Base-by-base conservation (phyloP, 2,888 invertebrate species). In the Dexiosoma caninum region DNA sequence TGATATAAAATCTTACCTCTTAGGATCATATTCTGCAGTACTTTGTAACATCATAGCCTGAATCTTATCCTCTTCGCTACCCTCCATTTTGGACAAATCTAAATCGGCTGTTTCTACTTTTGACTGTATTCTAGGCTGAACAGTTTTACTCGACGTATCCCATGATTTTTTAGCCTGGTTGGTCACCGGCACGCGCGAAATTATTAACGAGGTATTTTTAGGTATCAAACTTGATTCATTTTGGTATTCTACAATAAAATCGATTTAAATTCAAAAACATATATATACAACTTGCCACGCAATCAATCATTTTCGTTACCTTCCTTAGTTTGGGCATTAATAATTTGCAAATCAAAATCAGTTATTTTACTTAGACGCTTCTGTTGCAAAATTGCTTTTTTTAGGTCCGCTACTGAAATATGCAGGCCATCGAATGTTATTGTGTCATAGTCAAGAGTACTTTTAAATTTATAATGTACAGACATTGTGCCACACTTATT, bases 391-490 rank as follows among this genome's bases (percentile, higher is more conserved):
- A 99, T 98, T 69, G 96, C 94, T 87, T 97, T 95, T 91, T 99
- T 99, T 83, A 99, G 92, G 90, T 99, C 99, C 55, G 94, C 95
- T 84, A 98, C 96, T 51, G 98, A 97, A 88, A 99, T 98, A 90
- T 98, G 96, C 78, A 99, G 92, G 78, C 98, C 99, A 93, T 98
- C 98, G 90, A 98, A 98, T 42, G 97, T 97, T 82, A 99, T 95
- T 8, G 98, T 98, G 89, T 98, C 98, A 91, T 95, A 98, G 90
- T 98, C 97, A 88, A 97, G 92, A 81, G 97, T 96, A 88, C 98
- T 97, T 92, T 98, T 98, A 90, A 99, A 99, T 91, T 99, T 99
- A 91, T 98, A 99, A 91, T 99, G 98, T 84, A 99, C 97, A 87
- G 98, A 98, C 95, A 97, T 97, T 74, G 77, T 89, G 30, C 30